Conservation (phyloP, 2,888 invertebrate species). For the Drosophila pegasa region DNA sequence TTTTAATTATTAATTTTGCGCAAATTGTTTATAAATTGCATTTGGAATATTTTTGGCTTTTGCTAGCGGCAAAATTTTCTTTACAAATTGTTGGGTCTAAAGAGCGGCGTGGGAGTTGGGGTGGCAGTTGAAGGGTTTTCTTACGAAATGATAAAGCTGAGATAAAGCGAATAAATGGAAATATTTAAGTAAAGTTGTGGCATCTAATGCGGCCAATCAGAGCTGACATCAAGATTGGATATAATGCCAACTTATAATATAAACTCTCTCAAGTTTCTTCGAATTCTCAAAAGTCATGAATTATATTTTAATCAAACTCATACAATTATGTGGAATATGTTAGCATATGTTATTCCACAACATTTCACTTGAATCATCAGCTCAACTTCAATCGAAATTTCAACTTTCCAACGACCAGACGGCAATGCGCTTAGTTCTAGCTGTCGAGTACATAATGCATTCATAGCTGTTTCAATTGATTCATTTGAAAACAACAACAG, state of each 20-base stretch:
- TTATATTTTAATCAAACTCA: neutral
- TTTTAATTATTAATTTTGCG: slow-evolving; percentile 20
- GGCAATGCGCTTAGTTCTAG: neutral
- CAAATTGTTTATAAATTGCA: slow-evolving; percentile 29
- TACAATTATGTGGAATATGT: neutral
- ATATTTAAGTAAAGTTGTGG: neutral
- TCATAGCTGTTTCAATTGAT: slow-evolving; percentile 4
- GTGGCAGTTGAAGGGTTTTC: too few relatives aligned
- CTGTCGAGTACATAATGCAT: slow-evolving; percentile 2
- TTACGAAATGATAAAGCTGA: neutral
- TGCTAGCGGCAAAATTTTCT: neutral
- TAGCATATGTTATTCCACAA: neutral
- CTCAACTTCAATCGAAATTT: neutral
- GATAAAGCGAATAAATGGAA: neutral
- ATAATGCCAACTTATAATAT: too few relatives aligned
- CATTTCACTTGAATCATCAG: neutral
- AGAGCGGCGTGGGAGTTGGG: neutral
- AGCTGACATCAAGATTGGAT: too few relatives aligned
- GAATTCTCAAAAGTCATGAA: too few relatives aligned
- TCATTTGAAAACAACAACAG: slow-evolving; percentile 3
- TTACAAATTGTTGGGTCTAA: neutral
- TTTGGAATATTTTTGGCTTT: slow-evolving; percentile 17
- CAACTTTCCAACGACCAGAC: neutral
- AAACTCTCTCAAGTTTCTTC: too few relatives aligned
- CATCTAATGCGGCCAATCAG: too few relatives aligned